Percentiles rank a stretch among this genome's conserved stretches.
Evolutionary conservation across 2,888 invertebrate species (phyloP).

Genomic region (Scaptomyza polygonia): DNA sequence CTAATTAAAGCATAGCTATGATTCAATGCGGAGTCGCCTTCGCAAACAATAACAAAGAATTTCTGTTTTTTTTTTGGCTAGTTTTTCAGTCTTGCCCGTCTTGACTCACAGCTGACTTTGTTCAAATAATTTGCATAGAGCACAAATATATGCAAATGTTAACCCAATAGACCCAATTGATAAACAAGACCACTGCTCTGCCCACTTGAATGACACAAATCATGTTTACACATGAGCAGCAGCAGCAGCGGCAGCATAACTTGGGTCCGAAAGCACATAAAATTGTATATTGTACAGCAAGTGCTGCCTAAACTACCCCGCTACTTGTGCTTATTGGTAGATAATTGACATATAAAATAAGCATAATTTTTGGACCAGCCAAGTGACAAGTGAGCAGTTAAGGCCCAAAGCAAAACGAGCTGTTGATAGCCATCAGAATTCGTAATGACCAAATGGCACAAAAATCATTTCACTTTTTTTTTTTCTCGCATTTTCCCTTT

Average conservation of each 20-base stretch:
- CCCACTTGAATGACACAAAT: conserved; percentile 71
- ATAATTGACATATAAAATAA: conserved; percentile 84
- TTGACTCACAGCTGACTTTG: conserved; percentile 18
- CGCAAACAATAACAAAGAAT: conserved; percentile 30
- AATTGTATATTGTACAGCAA: conserved; percentile 14
- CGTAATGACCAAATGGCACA: conserved; percentile 65
- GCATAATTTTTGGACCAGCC: conserved; percentile 78
- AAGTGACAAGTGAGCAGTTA: conserved; percentile 63
- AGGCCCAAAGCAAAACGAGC: conserved; percentile 40
- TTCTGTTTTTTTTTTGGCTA: conserved; percentile 15
- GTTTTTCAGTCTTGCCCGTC: conserved; percentile 41
- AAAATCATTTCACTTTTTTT: conserved; percentile 77
- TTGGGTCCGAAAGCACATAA: conserved; percentile 48
- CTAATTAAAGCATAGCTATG: conserved; percentile 46
- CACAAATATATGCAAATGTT: conserved; percentile 69
- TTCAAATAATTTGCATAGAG: conserved; percentile 69
- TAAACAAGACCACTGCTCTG: conserved; percentile 34
- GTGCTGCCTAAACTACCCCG: conserved; percentile 4
- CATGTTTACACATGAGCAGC: conserved; percentile 72
- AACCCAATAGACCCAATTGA: conserved; percentile 35
- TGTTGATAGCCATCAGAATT: conserved; percentile 69
- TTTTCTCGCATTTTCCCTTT: conserved; percentile 20
- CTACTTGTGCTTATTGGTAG: conserved; percentile 79
- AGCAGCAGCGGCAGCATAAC: conserved; percentile 19
- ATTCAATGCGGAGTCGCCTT: conserved; percentile 22